Conservation (phyloP, 2,113 vertebrate species). For the Epinephelus moara region DNA sequence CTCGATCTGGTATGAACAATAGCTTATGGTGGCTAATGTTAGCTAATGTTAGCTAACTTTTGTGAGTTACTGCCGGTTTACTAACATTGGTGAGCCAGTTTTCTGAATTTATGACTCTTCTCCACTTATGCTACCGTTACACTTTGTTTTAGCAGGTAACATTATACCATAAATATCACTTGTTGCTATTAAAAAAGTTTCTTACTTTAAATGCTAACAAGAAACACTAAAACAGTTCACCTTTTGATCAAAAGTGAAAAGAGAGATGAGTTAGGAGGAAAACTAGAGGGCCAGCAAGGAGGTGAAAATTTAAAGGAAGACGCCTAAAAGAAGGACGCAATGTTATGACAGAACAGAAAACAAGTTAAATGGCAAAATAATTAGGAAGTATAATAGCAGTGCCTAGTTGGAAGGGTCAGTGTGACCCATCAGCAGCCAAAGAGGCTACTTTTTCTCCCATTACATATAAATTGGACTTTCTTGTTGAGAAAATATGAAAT, state of each 20-base stretch:
- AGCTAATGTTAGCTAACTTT: too few relatives aligned
- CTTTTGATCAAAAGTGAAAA: background rate
- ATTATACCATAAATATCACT: background rate
- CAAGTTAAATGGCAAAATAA: background rate
- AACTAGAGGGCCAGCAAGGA: background rate
- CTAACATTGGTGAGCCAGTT: background rate
- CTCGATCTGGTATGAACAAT: too few relatives aligned
- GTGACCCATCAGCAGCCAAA: background rate
- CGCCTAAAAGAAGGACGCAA: background rate
- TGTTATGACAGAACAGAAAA: background rate
- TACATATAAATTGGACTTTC: background rate
- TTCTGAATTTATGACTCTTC: background rate
- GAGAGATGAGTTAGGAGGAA: background rate
- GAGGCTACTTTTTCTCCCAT: background rate
- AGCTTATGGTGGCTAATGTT: too few relatives aligned
- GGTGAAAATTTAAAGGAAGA: background rate
- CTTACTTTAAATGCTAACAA: background rate
- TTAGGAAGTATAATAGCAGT: background rate
- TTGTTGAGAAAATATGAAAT: conserved; percentile 1
- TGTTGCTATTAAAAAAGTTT: too few relatives aligned
- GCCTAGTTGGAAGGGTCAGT: background rate
- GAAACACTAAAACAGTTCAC: background rate
- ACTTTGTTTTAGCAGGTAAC: too few relatives aligned
- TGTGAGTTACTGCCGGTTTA: too few relatives aligned
- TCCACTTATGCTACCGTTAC: background rate